phyloP scores from a whole-genome alignment of 1,140 invertebrate genomes.

The Schlechtendalia chinensis region DNA sequence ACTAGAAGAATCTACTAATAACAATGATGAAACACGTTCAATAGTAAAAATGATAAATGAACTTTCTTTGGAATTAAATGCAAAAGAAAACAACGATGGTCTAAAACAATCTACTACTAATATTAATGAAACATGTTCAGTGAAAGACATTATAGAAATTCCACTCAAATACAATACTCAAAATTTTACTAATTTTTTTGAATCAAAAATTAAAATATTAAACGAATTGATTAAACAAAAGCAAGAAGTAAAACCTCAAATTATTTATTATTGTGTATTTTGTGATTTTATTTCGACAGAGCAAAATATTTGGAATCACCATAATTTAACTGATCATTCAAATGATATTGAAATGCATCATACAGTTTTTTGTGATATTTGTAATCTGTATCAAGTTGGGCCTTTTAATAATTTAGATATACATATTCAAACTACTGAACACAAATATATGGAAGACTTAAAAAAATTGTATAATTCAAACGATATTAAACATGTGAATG shows the following conservation, averaged over 20 bases:
- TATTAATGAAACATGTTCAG: neutral
- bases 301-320: neutral
- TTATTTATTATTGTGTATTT: conserved; percentile 1
- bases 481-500: neutral
- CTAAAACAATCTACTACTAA: neutral
- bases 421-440: conserved; percentile 18
- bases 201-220: neutral
- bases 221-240: neutral
- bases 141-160: neutral
- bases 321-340: neutral
- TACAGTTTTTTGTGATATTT: neutral
- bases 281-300: conserved; percentile 31
- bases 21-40: neutral
- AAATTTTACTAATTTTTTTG: conserved; percentile 14
- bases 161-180: neutral
- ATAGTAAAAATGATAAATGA: neutral
- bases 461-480: neutral
- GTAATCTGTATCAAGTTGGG: neutral
- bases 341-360: neutral
- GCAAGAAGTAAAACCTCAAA: neutral
- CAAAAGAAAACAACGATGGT: neutral
- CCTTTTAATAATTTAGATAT: neutral
- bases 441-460: conserved; percentile 22
- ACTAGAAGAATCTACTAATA: neutral
- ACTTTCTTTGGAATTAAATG: neutral